phyloP scores from a whole-genome alignment of 1,140 invertebrate genomes.

The Drosophila watanabei region DNA sequence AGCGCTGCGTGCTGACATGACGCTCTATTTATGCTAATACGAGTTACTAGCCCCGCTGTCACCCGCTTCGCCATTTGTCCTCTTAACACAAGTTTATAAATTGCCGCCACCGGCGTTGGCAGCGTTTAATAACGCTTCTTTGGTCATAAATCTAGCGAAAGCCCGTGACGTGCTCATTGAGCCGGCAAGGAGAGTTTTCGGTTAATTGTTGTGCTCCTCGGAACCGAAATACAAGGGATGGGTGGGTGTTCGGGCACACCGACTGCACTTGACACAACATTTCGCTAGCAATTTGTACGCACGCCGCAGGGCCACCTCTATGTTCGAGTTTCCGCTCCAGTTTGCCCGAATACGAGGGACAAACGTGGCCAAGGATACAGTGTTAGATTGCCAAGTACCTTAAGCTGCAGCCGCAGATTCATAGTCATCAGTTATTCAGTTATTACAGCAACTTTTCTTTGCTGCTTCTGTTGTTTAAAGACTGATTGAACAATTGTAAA shows the following conservation, averaged over 20 bases:
- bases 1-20: constrained; percentile 32
- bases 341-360: constrained; percentile 27
- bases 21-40: constrained; percentile 59
- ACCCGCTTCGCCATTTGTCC: background rate
- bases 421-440: background rate
- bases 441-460: background rate
- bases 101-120: constrained; percentile 49
- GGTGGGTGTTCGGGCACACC: constrained; percentile 6
- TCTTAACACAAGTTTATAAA: constrained; percentile 56
- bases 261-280: constrained; percentile 73
- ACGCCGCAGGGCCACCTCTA: constrained; percentile 15
- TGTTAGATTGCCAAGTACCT: background rate
- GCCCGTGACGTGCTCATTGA: constrained; percentile 58
- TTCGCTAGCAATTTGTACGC: constrained; percentile 64
- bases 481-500: background rate
- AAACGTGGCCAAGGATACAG: constrained; percentile 13
- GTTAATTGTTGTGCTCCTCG: constrained; percentile 58
- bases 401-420: background rate
- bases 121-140: constrained; percentile 66
- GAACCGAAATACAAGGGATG: background rate
- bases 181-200: constrained; percentile 38
- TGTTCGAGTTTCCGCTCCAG: constrained; percentile 51
- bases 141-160: constrained; percentile 68
- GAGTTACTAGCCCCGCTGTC: constrained; percentile 14
- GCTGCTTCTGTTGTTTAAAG: no score